Base-by-base conservation (phyloP, 37 sponge, comb jelly and placozoan genomes). In the Geodia barretti region DNA sequence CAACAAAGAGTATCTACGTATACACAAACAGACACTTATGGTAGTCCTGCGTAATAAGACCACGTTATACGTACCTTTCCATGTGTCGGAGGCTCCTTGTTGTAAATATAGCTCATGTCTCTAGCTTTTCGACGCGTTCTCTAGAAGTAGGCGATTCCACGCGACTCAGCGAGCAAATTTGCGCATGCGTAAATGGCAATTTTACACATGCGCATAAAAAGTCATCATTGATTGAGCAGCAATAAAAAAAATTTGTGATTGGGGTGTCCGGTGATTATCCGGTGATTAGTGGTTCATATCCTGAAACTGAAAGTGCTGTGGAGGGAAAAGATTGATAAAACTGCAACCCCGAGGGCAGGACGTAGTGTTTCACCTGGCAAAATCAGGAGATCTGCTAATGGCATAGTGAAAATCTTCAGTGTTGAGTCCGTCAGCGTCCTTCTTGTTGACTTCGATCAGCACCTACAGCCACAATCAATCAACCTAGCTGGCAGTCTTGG, bases 21-120 rank as follows among this genome's bases (percentile, higher is more conserved):
- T 38, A 24, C 30, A 25, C 30, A 29, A 26, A n/a, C 8, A 66
- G 9, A 11, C 11, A 66, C 11, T n/a, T 66, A 8, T 26, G 31
- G 24, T 9, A 66, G 19, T 11, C 14, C 39, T 25, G 17, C n/a
- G 59, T 74, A 23, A 59, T 59, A 59, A 23, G 20, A 20, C 20
- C 17, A 17, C 20, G 61, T 17, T 43, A 19, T 24, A 83, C 76
- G 43, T 43, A 94, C 97, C 90, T 98, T 98, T 24, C 99, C 99
- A 41, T 84, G 86, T 19, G 99, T 98, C 7, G 95, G 91, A 2
- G 99, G 99, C 73, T 98, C 99, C 17, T 86, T 89, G 73, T 92
- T 94, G 87, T 98, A 98, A 38, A 98, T 94, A 32, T 81, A 91
- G 60, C 99, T 98, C 99, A 98, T 98, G 0, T 37, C 60, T 68